These are phyloP conservation scores for Macrotis lagotis DNA, from an alignment of 2,113 vertebrate genomes.

Conservation along the genomic window DNA sequence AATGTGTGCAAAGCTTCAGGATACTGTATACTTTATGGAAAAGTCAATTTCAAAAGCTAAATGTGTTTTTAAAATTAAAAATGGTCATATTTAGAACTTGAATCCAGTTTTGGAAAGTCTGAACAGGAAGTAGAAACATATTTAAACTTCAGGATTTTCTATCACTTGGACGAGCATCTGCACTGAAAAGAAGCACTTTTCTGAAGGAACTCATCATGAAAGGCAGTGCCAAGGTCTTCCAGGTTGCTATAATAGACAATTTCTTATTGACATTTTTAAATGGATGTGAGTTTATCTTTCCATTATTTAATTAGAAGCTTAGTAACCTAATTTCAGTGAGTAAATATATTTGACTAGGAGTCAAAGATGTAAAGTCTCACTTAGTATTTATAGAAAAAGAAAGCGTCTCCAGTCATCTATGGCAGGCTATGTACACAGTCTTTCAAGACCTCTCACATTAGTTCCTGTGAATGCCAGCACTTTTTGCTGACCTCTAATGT, in stretches of 20 bases:
- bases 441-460: neutral
- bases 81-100: neutral
- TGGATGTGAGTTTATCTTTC: constrained; percentile 37
- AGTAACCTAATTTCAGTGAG: constrained; percentile 10
- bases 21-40: neutral
- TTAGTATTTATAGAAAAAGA: neutral
- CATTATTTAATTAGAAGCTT: neutral
- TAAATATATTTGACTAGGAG: constrained; percentile 47
- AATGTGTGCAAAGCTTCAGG: neutral
- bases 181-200: neutral
- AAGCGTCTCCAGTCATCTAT: neutral
- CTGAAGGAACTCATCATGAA: neutral
- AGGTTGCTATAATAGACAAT: neutral
- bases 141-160: neutral
- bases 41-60: neutral
- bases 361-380: neutral
- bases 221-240: neutral
- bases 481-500: constrained; percentile 12
- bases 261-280: constrained; percentile 19
- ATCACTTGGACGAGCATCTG: neutral
- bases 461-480: neutral
- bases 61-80: neutral
- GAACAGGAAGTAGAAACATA: neutral
- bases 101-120: neutral
- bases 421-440: neutral